Evolutionary conservation across 2,888 invertebrate species (phyloP).

Genomic region (Crioceris asparagi): DNA sequence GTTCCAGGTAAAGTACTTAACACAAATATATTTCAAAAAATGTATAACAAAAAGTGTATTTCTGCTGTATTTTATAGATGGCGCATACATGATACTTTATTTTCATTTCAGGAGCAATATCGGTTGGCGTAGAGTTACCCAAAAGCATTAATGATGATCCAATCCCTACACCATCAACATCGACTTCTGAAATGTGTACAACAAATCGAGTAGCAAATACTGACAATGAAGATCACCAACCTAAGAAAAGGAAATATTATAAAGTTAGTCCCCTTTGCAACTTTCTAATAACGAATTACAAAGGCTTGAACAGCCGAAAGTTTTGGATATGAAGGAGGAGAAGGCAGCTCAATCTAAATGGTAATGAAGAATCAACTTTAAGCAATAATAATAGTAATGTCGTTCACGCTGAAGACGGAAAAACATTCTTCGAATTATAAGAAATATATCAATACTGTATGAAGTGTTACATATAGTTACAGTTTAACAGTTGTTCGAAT

Average conservation of each 20-base stretch:
- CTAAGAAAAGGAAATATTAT: conserved; percentile 3
- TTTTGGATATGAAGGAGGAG: conserved; percentile 1
- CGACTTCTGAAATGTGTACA: neutral
- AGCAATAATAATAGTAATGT: conserved; percentile 1
- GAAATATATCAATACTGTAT: neutral
- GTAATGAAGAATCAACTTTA: neutral
- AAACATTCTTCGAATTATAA: neutral
- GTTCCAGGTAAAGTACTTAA: neutral
- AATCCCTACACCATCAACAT: conserved; percentile 2
- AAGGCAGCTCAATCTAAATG: neutral
- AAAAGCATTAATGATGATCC: neutral
- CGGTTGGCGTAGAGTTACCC: conserved; percentile 1
- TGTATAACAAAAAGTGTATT: too few species aligned
- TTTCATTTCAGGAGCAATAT: conserved; percentile 4
- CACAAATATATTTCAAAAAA: neutral
- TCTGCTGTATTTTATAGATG: too few species aligned
- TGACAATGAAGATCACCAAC: neutral
- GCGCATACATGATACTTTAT: conserved; percentile 3
- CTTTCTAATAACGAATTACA: conserved; percentile 2
- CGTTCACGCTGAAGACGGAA: neutral
- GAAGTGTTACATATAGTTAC: neutral
- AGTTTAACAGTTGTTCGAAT: neutral
- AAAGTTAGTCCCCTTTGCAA: conserved; percentile 1
- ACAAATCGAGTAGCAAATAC: neutral
- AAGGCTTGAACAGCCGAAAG: conserved; percentile 2